Percentiles rank a stretch among this genome's conserved stretches.
phyloP scores from a whole-genome alignment of 2,888 invertebrate genomes.

The Phengaris arion region DNA sequence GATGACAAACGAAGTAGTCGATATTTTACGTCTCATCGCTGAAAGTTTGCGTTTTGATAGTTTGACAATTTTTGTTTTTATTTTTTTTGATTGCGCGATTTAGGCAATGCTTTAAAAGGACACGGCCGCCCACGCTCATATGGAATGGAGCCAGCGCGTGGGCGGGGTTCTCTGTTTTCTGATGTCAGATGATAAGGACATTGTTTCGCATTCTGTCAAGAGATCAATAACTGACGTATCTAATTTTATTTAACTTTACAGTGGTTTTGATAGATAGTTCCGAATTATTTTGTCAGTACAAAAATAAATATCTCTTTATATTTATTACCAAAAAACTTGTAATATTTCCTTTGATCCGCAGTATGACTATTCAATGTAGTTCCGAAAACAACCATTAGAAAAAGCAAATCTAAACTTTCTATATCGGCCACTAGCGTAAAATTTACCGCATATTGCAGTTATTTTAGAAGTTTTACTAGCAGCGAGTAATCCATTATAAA shows the following conservation, averaged over 20 bases:
- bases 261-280: background rate
- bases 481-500: constrained; percentile 31
- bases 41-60: constrained; percentile 6
- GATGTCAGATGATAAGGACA: background rate
- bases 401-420: constrained; percentile 29
- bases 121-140: background rate
- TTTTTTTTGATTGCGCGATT: background rate
- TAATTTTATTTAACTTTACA: background rate
- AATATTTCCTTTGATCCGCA: background rate
- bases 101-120: background rate
- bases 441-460: constrained; percentile 31
- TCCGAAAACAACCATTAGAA: constrained; percentile 24
- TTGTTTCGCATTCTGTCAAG: background rate
- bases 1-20: background rate
- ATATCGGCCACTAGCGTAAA: constrained; percentile 29
- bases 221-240: background rate
- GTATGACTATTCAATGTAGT: constrained; percentile 14
- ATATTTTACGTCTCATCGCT: background rate
- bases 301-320: background rate
- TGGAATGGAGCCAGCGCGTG: background rate
- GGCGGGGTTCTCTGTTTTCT: background rate
- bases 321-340: background rate
- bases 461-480: constrained; percentile 28
- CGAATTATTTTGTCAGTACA: background rate
- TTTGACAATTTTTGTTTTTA: background rate